Evolutionary conservation across 2,888 invertebrate genomes (phyloP).

Genomic region (Diogma glabrata): DNA sequence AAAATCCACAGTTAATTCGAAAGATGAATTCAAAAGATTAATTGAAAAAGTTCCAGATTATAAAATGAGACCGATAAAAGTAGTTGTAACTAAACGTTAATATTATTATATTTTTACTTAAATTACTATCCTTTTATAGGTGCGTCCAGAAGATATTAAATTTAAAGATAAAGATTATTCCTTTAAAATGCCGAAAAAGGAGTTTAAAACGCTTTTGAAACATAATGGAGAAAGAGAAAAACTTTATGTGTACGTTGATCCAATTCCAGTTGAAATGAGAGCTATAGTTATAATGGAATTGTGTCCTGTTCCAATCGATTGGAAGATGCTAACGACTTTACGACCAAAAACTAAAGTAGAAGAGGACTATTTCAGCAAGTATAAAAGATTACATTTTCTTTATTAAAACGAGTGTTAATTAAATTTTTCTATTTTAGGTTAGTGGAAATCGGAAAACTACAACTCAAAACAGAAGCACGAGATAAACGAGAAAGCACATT

Average conservation of each 20-base stretch:
- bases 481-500: slow-evolving; percentile 56
- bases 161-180: slow-evolving; percentile 62
- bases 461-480: slow-evolving; percentile 55
- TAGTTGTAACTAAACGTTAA: background rate
- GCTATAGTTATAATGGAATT: slow-evolving; percentile 44
- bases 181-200: slow-evolving; percentile 62
- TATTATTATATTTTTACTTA: slow-evolving; percentile 13
- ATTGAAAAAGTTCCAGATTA: slow-evolving; percentile 83
- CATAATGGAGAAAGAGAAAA: slow-evolving; percentile 31
- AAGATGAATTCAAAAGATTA: slow-evolving; percentile 71
- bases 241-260: slow-evolving; percentile 48
- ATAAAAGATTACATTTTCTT: slow-evolving; percentile 17
- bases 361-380: slow-evolving; percentile 78
- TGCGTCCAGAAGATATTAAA: slow-evolving; percentile 64
- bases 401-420: background rate
- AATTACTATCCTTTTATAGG: no score
- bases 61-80: slow-evolving; percentile 79
- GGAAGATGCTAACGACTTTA: slow-evolving; percentile 85
- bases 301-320: slow-evolving; percentile 76
- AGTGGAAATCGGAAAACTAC: slow-evolving; percentile 70
- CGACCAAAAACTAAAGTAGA: slow-evolving; percentile 73
- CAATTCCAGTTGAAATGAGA: slow-evolving; percentile 71
- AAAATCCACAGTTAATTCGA: slow-evolving; percentile 60
- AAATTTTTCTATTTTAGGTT: slow-evolving; percentile 40
- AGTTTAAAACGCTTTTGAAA: slow-evolving; percentile 42